Base-by-base conservation (phyloP, 2,113 vertebrate species). In the Bubo blakistoni region DNA sequence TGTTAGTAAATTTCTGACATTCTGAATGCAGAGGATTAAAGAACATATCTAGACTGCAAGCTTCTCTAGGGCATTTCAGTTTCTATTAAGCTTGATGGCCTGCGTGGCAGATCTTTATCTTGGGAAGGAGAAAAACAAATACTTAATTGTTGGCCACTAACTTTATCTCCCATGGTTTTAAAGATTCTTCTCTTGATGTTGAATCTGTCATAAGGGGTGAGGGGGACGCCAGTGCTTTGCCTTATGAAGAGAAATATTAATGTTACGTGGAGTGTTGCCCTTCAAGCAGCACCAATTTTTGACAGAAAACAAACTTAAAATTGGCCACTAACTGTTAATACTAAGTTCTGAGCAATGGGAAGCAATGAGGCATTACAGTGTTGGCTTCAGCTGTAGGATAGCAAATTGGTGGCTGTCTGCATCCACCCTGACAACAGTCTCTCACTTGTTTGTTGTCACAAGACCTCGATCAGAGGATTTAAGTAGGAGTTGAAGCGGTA, bases 11-110 rank as follows among this genome's bases (percentile, higher is more conserved):
- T 94, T 96, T 94, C 84, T 95, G 85, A 36, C 95, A 81, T 97
- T 95, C 78, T 94, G 5, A 57, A 62, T 81, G 84, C 86, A 70
- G n/a, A 69, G 54, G 86, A 95, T 91, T 95, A 94, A 95, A 87
- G 84, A 80, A 61, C 6, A 1, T 72, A 87, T 13, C 78, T 58
- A 49, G 83, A 19, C 66, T 79, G 44, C 10, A 79, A 51, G 49
- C 44, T 89, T 95, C 81, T 91, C 29, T n/a, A 62, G 86, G 94
- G 61, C 92, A 79, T 83, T 93, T 84, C 65, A 77, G 52, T 76
- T 74, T 94, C 76, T 81, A 3, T 67, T 79, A 52, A 85, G 26
- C 70, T 54, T 57, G n/a, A 81, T 76, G 65, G 52, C 86, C 61
- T 91, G 29, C 59, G 57, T 58, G 66, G 36, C 72, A 71, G 83